Conservation (phyloP, 2,797 vertebrate species). For the Sebastes nivosus region DNA sequence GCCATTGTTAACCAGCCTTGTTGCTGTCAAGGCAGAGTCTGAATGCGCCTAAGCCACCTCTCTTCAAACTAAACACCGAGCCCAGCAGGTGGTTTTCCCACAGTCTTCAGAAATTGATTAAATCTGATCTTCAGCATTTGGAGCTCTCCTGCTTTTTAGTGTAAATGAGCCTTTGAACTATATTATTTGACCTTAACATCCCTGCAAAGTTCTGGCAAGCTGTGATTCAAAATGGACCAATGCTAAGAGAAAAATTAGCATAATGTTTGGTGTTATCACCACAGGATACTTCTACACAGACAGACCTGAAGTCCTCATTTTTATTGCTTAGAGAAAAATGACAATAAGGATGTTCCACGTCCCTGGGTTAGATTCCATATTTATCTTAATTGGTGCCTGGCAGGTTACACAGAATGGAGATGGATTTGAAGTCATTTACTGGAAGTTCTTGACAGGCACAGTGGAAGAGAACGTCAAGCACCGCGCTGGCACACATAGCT, state of each 20-base stretch:
- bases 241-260: neutral
- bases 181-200: conserved; percentile 4
- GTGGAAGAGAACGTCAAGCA: conserved; percentile 73
- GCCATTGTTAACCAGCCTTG: conserved; percentile 65
- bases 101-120: conserved; percentile 34
- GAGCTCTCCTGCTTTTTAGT: neutral
- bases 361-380: conserved; percentile 75
- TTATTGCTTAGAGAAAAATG: conserved; percentile 55
- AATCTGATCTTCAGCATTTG: conserved; percentile 35
- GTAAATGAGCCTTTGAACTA: conserved; percentile 2
- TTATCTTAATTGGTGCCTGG: conserved; percentile 83
- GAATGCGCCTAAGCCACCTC: conserved; percentile 30
- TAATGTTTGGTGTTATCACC: conserved; percentile 27
- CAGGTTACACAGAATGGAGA: conserved; percentile 78
- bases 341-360: conserved; percentile 66
- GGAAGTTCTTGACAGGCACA: conserved; percentile 81
- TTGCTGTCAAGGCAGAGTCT: conserved; percentile 54
- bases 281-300: conserved; percentile 16
- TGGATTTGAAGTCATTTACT: conserved; percentile 83
- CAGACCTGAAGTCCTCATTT: conserved; percentile 52
- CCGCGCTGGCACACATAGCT: conserved; percentile 75
- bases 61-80: conserved; percentile 39
- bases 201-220: conserved; percentile 6
- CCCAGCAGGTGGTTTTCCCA: conserved; percentile 44
- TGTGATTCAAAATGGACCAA: conserved; percentile 30